Evolutionary conservation across 2,888 invertebrate species (phyloP), one percentile per base, ranked within the genome.

Genomic region (Hanleya hanleyi): DNA sequence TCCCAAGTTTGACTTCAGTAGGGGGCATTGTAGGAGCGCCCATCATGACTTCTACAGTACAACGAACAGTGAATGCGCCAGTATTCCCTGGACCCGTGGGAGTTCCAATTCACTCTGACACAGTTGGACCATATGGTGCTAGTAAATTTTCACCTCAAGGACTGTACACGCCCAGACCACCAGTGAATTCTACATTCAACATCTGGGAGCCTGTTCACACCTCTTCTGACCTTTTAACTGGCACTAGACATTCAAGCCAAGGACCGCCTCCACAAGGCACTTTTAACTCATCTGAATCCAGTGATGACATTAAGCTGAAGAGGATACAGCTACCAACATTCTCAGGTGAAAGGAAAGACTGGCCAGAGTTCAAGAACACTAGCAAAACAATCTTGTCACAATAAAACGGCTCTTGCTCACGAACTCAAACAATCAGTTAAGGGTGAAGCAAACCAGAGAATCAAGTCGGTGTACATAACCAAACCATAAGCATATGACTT

Each of bases 331-430:
- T 67, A 38, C 67, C 47, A 26, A 67, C 47, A 4, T 67, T 67
- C 33, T 47, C 41, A 12, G 67, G 67, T 26, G 47, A 41, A 26
- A 38, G 67, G 29, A 47, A 67, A 41, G 67, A 66, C 41, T 67
- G 67, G 66, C 66, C 66, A n/a, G 66, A 66, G 26, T 66, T 67
- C 22, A 67, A 67, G 26, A 38, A 49, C n/a, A 2, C 49, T 18
- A 9, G 29, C 67, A 15, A 5, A 49, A 0, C 5, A 37, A 2
- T 57, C 57, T 32, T 29, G 1, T 1, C 2, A 4, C 2, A 26
- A 9, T 2, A 57, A 57, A 9, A 57, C 57, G 2, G 57, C 57
- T 4, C 32, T 57, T 4, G 57, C 57, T 7, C 57, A 57, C 9
- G 26, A 57, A 26, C 57, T 57, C 2, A 57, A 57, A 4, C 29